Evolutionary conservation across 2,797 vertebrate species (phyloP), one percentile per base, ranked within the genome.

Genomic region (Microctenopoma steveboyesi): DNA sequence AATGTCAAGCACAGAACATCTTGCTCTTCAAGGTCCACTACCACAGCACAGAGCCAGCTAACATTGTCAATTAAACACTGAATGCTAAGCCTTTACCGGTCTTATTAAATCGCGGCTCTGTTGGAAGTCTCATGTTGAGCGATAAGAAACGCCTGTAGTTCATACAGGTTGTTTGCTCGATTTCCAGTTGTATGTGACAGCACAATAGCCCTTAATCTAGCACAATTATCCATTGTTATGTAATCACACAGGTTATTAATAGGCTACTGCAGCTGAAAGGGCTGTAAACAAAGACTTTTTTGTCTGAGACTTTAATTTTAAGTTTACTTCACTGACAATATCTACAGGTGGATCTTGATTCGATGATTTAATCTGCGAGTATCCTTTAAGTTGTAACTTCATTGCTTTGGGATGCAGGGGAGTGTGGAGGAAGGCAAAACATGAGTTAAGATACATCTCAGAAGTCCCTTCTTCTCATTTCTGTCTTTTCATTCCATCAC

Each of bases 21-120:
- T 64, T 55, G 60, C 69, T 58, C 72, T 90, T 91, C 81, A 89
- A 90, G 91, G 84, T 89, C 81, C 76, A 83, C 82, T 85, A 78
- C 68, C 72, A 72, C 16, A 87, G 86, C 69, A 86, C 84, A 77
- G 75, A 79, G 82, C 83, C 85, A 81, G 74, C 84, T 76, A 88
- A 89, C 72, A 66, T 60, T 74, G 58, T 75, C 83, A 86, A 86
- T 88, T 84, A 86, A 84, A 71, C 75, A 55, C 78, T 88, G 85
- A 88, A 88, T 84, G 72, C 74, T 86, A 62, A 79, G 69, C 55
- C 63, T 78, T 80, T 70, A 4, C 62, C 49, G 67, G 51, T 42
- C 46, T 61, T 28, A 60, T 43, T 62, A 57, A 73, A 64, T 48
- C 68, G 54, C 69, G 49, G 27, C 37, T 64, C 25, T 63, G 46